Percentiles rank a stretch among this genome's conserved stretches.
Evolutionary conservation across 2,797 vertebrate species (phyloP).

Genomic region (Phalloptychus januarius): DNA sequence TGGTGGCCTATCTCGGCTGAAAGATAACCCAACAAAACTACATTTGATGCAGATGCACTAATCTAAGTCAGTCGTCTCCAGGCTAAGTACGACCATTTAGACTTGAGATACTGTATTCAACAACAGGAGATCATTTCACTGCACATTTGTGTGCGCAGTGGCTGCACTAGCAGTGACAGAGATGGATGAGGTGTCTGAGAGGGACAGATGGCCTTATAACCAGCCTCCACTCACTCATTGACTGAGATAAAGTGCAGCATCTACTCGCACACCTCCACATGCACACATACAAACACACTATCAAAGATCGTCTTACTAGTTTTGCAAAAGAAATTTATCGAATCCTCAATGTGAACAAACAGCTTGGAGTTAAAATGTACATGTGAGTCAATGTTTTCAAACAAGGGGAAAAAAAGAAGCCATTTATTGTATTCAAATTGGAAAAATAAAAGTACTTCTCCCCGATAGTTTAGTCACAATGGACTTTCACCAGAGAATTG

Average conservation of each 20-base stretch:
- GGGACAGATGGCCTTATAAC: conserved; percentile 71
- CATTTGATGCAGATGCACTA: background rate
- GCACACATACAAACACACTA: conserved; percentile 34
- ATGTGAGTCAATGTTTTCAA: conserved; percentile 67
- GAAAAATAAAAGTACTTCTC: conserved; percentile 5
- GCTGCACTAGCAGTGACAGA: conserved; percentile 57
- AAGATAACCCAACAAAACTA: conserved; percentile 1
- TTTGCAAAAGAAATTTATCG: conserved; percentile 60
- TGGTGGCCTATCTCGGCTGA: conserved; percentile 35
- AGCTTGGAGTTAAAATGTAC: conserved; percentile 33
- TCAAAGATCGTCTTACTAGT: conserved; percentile 45
- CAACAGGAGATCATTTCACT: conserved; percentile 13
- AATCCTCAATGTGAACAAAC: conserved; percentile 62
- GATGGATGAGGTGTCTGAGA: conserved; percentile 76
- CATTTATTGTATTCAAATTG: conserved; percentile 53
- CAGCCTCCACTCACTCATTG: conserved; percentile 72
- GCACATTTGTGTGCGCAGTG: conserved; percentile 22
- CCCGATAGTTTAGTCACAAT: conserved; percentile 26
- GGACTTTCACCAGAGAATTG: background rate
- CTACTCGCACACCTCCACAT: conserved; percentile 17
- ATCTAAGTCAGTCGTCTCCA: background rate
- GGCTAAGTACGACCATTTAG: background rate
- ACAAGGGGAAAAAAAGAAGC: conserved; percentile 57
- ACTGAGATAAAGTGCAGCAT: conserved; percentile 66
- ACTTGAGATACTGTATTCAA: conserved; percentile 12